Percentiles rank a stretch among this genome's conserved stretches.
These are phyloP conservation scores for Ichneumon xanthorius DNA, from an alignment of 2,888 invertebrate genomes.

Conservation along the genomic window DNA sequence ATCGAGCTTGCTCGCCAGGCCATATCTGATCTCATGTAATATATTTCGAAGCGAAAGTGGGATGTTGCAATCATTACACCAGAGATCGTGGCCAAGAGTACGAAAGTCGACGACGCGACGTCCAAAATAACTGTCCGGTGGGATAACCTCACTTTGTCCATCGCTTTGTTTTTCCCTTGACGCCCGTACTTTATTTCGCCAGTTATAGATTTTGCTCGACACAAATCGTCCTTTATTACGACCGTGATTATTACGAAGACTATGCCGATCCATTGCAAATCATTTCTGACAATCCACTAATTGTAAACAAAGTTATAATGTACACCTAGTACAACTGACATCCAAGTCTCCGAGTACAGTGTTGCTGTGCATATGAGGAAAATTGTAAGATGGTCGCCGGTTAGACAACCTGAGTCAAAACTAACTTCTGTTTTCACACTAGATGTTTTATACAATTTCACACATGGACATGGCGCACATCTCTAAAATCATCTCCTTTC, in stretches of 20 bases:
- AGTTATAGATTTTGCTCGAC: conserved; percentile 1
- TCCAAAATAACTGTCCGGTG: not conserved
- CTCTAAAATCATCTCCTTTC: not conserved
- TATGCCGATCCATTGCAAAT: not conserved
- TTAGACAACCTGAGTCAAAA: not conserved
- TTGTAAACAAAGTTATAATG: no score
- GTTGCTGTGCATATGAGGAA: not conserved
- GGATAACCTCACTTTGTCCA: conserved; percentile 2
- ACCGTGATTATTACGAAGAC: conserved; percentile 12
- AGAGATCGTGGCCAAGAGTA: conserved; percentile 4
- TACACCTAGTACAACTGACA: not conserved
- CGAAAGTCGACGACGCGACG: conserved; percentile 13
- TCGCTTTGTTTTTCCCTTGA: not conserved
- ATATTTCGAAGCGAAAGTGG: not conserved
- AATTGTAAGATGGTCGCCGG: not conserved
- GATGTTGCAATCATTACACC: not conserved
- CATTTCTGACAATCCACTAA: not conserved
- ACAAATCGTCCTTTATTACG: conserved; percentile 23
- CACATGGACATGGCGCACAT: no score
- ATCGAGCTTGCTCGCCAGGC: not conserved
- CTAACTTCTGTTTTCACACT: not conserved
- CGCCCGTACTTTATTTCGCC: conserved; percentile 11
- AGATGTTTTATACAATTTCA: not conserved
- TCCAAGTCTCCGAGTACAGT: not conserved
- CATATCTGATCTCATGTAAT: not conserved